Conservation (phyloP, 2,797 vertebrate genomes). For the Sebastes reedi region DNA sequence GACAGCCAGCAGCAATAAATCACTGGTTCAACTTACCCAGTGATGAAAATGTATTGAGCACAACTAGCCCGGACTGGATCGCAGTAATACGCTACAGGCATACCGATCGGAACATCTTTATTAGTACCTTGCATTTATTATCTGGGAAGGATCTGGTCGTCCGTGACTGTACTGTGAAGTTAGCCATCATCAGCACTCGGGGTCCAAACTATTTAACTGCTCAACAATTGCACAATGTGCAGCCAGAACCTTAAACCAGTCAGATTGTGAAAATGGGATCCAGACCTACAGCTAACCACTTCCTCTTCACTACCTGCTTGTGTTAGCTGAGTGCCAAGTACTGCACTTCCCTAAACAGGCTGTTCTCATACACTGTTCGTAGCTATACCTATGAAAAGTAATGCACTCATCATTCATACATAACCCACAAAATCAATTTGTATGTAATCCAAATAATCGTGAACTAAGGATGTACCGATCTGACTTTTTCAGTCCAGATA, state of each 20-base stretch:
- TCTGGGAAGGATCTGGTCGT: slow-evolving; percentile 36
- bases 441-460: no score
- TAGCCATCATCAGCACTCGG: slow-evolving; percentile 15
- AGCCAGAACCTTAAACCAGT: slow-evolving; percentile 23
- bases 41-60: slow-evolving; percentile 49
- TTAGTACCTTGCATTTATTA: slow-evolving; percentile 48
- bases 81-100: slow-evolving; percentile 1
- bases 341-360: not conserved
- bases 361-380: no score
- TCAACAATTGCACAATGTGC: slow-evolving; percentile 16
- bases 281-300: slow-evolving; percentile 29
- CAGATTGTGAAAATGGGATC: slow-evolving; percentile 38
- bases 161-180: slow-evolving; percentile 36
- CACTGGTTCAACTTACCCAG: slow-evolving; percentile 29
- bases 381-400: no score
- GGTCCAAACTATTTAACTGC: slow-evolving; percentile 30
- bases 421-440: no score
- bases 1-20: slow-evolving; percentile 49
- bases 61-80: slow-evolving; percentile 16
- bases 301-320: slow-evolving; percentile 24
- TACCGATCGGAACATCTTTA: slow-evolving; percentile 37
- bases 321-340: slow-evolving; percentile 33
- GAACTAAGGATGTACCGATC: no score
- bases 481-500: no score
- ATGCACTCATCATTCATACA: no score